phyloP scores from a whole-genome alignment of 2,113 vertebrate genomes.

The Dryoscopus gambensis region DNA sequence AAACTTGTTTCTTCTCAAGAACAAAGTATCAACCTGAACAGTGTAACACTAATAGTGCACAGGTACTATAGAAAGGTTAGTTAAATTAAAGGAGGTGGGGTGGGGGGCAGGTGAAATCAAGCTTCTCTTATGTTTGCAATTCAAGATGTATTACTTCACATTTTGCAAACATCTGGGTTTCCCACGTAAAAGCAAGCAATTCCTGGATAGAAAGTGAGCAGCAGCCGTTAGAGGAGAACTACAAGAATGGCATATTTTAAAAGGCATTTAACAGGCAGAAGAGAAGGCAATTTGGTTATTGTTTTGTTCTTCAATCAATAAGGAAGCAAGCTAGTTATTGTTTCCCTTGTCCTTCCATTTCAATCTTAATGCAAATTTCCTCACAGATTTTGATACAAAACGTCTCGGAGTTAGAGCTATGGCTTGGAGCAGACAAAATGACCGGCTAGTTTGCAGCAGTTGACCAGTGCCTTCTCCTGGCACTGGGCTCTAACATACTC shows the following conservation, averaged over 20 bases:
- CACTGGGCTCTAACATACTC: neutral
- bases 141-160: neutral
- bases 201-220: neutral
- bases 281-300: neutral
- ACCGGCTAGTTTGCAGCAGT: neutral
- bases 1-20: neutral
- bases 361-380: neutral
- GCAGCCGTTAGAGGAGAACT: neutral
- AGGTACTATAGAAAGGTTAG: neutral
- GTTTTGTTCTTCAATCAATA: neutral
- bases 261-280: neutral
- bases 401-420: accelerated
- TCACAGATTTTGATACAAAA: neutral
- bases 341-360: neutral
- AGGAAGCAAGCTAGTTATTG: neutral
- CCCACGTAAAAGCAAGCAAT: neutral
- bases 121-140: neutral
- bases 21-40: neutral
- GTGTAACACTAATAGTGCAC: neutral
- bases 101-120: neutral
- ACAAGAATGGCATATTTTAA: neutral
- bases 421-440: neutral
- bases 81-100: neutral
- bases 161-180: neutral
- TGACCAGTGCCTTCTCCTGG: neutral